These are phyloP conservation scores for Orbicella faveolata DNA, from an alignment of 64 coral and sea anemone species.

Conservation along the genomic window DNA sequence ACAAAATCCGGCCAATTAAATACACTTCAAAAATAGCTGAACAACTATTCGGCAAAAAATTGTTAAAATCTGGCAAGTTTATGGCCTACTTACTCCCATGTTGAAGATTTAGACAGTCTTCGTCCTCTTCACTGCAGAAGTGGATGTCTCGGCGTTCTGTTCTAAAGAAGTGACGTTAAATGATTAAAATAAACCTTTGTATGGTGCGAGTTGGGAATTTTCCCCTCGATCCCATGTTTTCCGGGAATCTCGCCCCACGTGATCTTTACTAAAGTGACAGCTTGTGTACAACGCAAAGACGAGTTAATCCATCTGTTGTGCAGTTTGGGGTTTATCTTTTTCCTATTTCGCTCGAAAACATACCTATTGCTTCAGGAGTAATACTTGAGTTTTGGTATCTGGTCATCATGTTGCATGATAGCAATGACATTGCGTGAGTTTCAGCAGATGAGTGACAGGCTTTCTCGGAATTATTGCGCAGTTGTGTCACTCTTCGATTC, in stretches of 20 bases:
- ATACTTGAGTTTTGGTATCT: not conserved
- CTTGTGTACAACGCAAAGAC: not conserved
- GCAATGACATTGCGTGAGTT: not conserved
- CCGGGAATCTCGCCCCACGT: not conserved
- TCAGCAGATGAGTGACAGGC: not conserved
- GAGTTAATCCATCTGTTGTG: not conserved
- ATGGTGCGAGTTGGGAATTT: not conserved
- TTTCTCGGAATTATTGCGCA: not conserved
- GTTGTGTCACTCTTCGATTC: not conserved
- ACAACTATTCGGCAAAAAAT: not conserved
- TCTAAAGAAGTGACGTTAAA: not conserved
- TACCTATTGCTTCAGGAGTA: not conserved
- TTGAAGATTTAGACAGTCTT: not conserved
- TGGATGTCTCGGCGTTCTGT: not conserved
- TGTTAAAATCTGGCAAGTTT: not conserved
- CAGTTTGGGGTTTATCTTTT: not conserved
- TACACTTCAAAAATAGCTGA: not conserved
- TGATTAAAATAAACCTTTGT: not conserved
- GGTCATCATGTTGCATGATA: not conserved
- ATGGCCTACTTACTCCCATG: not conserved
- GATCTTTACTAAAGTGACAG: not conserved
- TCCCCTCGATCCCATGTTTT: not conserved
- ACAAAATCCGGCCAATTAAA: not conserved
- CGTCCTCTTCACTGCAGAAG: not conserved
- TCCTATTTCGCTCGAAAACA: not conserved